These are phyloP conservation scores for Cotesia glomerata DNA, from an alignment of 1,140 invertebrate genomes.

Conservation along the genomic window DNA sequence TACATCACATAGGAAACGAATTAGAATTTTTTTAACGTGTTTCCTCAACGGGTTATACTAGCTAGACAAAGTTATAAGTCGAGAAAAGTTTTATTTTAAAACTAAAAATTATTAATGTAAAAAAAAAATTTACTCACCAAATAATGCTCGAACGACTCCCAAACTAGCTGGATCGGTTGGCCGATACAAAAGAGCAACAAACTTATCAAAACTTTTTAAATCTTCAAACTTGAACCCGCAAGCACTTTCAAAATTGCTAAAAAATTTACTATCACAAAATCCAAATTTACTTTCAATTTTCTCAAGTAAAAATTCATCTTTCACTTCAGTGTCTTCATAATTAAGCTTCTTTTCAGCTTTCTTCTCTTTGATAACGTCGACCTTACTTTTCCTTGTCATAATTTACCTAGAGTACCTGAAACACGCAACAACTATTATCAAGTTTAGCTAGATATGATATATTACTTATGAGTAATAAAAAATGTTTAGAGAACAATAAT, in stretches of 20 bases:
- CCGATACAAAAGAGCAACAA: conserved; percentile 68
- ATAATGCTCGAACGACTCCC: conserved; percentile 77
- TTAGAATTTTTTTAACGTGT: no score
- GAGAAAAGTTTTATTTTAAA: no score
- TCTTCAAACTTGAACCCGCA: conserved; percentile 44
- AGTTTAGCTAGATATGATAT: no score
- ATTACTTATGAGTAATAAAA: no score
- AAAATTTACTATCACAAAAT: not conserved
- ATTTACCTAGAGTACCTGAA: no score
- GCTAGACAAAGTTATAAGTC: no score
- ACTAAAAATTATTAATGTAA: not conserved
- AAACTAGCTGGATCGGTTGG: conserved; percentile 78
- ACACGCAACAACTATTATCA: no score
- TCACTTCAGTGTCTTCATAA: not conserved
- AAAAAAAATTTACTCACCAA: conserved; percentile 67
- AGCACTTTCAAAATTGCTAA: conserved; percentile 32
- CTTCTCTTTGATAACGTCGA: not conserved
- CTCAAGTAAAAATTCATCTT: conserved; percentile 2
- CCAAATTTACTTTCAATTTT: not conserved
- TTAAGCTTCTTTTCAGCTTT: conserved; percentile 12
- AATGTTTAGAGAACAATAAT: no score
- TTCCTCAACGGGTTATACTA: no score
- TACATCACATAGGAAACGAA: no score
- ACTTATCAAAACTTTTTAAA: conserved; percentile 44
- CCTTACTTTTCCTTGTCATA: no score